Conservation (phyloP, 2,113 vertebrate species). For the Xyliphius kryptos region DNA sequence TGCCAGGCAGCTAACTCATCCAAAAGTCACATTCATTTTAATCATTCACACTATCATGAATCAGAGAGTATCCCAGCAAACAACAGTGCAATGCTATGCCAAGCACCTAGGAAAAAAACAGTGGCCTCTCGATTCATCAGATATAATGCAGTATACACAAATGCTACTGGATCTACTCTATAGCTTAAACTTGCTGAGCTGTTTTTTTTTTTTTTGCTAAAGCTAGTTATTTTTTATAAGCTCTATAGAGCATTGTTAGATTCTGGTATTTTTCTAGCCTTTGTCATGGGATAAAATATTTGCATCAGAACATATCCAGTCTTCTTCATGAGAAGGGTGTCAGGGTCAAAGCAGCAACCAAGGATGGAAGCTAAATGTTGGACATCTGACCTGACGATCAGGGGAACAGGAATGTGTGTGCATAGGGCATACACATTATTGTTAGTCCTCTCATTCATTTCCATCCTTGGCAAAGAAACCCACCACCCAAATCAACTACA, state of each 20-base stretch:
- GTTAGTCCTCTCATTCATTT: conserved; percentile 55
- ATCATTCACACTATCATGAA: no score
- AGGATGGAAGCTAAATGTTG: conserved; percentile 56
- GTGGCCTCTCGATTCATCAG: no score
- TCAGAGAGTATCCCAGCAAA: conserved; percentile 63
- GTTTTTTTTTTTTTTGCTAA: no score
- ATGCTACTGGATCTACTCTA: conserved; percentile 9
- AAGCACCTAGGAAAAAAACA: conserved; percentile 36
- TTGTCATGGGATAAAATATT: conserved; percentile 71
- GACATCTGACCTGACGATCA: conserved; percentile 45
- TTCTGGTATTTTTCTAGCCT: conserved; percentile 59
- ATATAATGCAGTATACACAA: neutral
- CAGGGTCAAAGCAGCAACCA: conserved; percentile 69
- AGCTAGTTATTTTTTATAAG: no score
- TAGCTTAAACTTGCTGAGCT: conserved; percentile 16
- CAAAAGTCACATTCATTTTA: no score
- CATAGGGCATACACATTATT: no score
- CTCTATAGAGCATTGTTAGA: no score
- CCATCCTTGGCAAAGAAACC: conserved; percentile 65
- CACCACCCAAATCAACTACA: conserved; percentile 53
- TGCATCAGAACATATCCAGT: conserved; percentile 66
- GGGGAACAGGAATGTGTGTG: no score
- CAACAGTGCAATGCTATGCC: conserved; percentile 65
- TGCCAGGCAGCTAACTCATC: conserved; percentile 54
- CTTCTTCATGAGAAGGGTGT: conserved; percentile 54